A percentile compares a stretch with the other conserved stretches of the same genome.
Conservation (phyloP, 2,888 invertebrate species). For the Leucoma salicis region DNA sequence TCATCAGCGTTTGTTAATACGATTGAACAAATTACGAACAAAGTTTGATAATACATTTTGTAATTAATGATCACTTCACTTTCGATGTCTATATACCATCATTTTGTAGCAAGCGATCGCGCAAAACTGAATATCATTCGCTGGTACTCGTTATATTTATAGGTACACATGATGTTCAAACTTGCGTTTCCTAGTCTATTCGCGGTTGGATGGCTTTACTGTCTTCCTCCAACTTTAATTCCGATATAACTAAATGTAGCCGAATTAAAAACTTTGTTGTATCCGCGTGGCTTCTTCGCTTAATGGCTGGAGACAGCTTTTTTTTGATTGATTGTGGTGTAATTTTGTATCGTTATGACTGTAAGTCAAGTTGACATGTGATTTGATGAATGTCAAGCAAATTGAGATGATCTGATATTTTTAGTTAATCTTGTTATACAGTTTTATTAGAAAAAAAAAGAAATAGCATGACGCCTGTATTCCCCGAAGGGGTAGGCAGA, state of each 20-base stretch:
- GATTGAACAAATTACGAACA: conserved; percentile 56
- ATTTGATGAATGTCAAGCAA: conserved; percentile 32
- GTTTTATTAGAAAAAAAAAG: too few species aligned
- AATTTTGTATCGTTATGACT: conserved; percentile 55
- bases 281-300: conserved; percentile 63
- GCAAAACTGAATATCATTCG: conserved; percentile 76
- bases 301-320: conserved; percentile 54
- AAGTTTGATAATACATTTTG: conserved; percentile 52
- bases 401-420: neutral
- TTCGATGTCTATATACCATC: conserved; percentile 57
- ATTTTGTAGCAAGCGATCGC: conserved; percentile 77
- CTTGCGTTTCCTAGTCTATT: conserved; percentile 72
- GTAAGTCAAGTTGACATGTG: conserved; percentile 25
- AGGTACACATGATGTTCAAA: conserved; percentile 74
- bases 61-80: conserved; percentile 62
- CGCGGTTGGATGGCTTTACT: conserved; percentile 64
- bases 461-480: too few species aligned
- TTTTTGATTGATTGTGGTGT: conserved; percentile 49
- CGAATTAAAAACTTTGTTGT: conserved; percentile 55
- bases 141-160: conserved; percentile 73
- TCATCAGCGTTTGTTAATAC: conserved; percentile 47
- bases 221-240: conserved; percentile 61
- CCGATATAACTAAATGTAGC: conserved; percentile 62
- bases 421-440: too few species aligned
- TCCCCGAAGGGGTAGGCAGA: too few species aligned